Percentiles rank a stretch among this genome's conserved stretches.
These are phyloP conservation scores for Lagocephalus sceleratus DNA, from an alignment of 2,797 vertebrate species.

Conservation along the genomic window DNA sequence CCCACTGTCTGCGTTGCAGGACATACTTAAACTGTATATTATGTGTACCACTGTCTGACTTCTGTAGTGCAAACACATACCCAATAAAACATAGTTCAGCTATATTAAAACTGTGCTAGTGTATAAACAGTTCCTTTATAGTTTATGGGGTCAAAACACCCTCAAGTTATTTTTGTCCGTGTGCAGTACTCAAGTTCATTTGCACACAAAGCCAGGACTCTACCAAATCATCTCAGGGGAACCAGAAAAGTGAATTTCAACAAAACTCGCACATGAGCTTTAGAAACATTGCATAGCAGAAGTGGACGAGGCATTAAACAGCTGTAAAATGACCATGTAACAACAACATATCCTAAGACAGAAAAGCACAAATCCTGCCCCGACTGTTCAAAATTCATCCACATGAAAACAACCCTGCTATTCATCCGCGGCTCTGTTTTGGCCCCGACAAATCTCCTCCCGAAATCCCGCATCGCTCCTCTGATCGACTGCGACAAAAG, in stretches of 20 bases:
- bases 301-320: slow-evolving; percentile 2
- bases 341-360: not conserved
- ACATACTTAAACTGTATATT: too few relatives aligned
- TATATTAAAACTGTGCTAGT: slow-evolving; percentile 1
- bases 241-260: slow-evolving; percentile 20
- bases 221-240: not conserved
- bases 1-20: too few relatives aligned
- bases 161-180: slow-evolving; percentile 35
- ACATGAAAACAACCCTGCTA: slow-evolving; percentile 19
- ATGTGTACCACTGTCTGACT: too few relatives aligned
- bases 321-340: not conserved
- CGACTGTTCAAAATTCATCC: slow-evolving; percentile 9
- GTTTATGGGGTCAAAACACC: slow-evolving; percentile 37
- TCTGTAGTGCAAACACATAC: too few relatives aligned
- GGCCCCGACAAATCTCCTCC: slow-evolving; percentile 19
- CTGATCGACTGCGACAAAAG: slow-evolving; percentile 30
- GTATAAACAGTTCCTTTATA: slow-evolving; percentile 25
- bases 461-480: slow-evolving; percentile 9
- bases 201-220: slow-evolving; percentile 30
- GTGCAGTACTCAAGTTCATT: slow-evolving; percentile 27
- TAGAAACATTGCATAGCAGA: not conserved
- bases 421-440: slow-evolving; percentile 20
- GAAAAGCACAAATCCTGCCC: slow-evolving; percentile 10
- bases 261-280: slow-evolving; percentile 6
- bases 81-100: too few relatives aligned